phyloP scores from a whole-genome alignment of 2,797 vertebrate genomes.

The Emys orbicularis region DNA sequence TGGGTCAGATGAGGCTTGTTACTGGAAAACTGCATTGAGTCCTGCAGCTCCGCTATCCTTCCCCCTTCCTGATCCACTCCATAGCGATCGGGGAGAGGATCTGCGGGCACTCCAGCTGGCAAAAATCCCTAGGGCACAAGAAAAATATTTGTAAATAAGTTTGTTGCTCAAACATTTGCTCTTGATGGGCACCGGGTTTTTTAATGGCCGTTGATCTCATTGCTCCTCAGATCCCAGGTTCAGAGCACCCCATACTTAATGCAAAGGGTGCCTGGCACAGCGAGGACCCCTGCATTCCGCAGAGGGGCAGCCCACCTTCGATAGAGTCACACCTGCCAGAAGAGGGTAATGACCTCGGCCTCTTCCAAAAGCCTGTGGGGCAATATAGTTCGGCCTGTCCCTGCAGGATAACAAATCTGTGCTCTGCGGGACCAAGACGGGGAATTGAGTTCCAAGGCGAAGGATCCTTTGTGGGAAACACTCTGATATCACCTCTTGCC shows the following conservation, averaged over 20 bases:
- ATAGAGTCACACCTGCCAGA: not conserved
- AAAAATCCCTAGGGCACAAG: not conserved
- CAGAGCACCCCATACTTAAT: not conserved
- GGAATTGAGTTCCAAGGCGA: not conserved
- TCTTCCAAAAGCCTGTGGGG: not conserved
- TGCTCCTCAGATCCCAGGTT: not conserved
- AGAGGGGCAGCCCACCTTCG: not conserved
- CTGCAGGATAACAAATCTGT: not conserved
- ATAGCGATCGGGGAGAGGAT: not conserved
- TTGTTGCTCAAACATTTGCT: not conserved
- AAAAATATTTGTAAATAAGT: conserved; percentile 29
- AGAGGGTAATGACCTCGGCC: not conserved
- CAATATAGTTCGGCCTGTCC: not conserved
- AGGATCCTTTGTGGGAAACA: not conserved
- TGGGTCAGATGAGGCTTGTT: conserved; percentile 35
- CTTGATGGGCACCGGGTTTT: not conserved
- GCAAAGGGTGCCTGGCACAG: not conserved
- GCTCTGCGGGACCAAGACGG: not conserved
- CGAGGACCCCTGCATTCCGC: not conserved
- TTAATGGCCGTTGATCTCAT: not conserved
- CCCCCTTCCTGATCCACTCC: conserved; percentile 36
- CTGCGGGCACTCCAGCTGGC: conserved; percentile 32
- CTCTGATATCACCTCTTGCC: not conserved
- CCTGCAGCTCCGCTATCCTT: conserved; percentile 28
- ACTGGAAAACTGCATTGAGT: not conserved